A percentile compares a stretch with the other conserved stretches of the same genome.
Conservation (phyloP, 2,797 vertebrate genomes). For the Danio choprae region DNA sequence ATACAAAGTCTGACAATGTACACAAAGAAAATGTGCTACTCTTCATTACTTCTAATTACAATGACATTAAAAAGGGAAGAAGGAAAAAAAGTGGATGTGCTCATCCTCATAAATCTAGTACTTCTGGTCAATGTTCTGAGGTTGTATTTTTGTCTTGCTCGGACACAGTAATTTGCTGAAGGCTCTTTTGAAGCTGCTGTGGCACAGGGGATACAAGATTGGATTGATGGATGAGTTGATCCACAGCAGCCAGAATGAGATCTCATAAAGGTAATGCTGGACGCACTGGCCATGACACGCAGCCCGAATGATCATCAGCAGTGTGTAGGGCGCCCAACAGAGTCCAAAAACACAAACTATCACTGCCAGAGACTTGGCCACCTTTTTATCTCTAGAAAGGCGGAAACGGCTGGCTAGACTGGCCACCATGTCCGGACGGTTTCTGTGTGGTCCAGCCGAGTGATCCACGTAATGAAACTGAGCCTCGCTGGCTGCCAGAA, state of each 20-base stretch:
- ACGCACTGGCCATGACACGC: conserved; percentile 76
- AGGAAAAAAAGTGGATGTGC: background rate
- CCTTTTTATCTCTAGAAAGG: conserved; percentile 76
- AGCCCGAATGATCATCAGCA: conserved; percentile 80
- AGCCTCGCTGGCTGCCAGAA: conserved; percentile 52
- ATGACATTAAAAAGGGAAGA: background rate
- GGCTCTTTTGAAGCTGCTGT: conserved; percentile 78
- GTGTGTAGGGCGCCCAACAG: conserved; percentile 79
- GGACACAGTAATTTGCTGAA: conserved; percentile 80
- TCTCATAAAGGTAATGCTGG: conserved; percentile 76
- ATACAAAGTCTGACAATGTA: background rate
- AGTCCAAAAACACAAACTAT: conserved; percentile 79
- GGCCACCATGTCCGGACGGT: conserved; percentile 61
- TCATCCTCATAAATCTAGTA: conserved; percentile 47
- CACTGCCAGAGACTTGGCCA: conserved; percentile 80
- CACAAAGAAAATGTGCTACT: background rate
- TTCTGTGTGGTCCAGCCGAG: conserved; percentile 41
- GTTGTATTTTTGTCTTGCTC: conserved; percentile 77
- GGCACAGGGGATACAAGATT: conserved; percentile 78
- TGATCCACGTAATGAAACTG: conserved; percentile 63
- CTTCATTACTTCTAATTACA: background rate
- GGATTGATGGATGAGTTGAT: conserved; percentile 81
- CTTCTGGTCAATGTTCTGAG: conserved; percentile 71
- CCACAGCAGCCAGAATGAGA: conserved; percentile 82
- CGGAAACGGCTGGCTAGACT: conserved; percentile 69